Evolutionary conservation across 1,140 invertebrate genomes (phyloP), one percentile per base, ranked within the genome.

Genomic region (Drosophila burlai): DNA sequence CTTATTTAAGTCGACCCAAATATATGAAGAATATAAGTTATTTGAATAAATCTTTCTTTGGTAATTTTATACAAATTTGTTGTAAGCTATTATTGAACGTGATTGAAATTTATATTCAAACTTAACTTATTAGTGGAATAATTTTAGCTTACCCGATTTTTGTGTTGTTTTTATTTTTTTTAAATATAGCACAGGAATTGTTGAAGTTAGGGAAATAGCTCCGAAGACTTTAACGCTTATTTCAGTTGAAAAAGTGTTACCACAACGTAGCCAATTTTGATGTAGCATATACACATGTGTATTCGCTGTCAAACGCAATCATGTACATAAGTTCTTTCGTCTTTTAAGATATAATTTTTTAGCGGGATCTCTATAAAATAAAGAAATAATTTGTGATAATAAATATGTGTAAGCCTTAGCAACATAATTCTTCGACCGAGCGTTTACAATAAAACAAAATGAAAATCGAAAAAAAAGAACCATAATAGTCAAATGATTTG

Each of bases 61-160:
- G 8, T 34, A 10, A 34, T 34, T 16, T 46, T 2, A 29, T 6
- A 10, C 2, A 11, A n/a, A 31, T 29, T 29, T 6, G 4, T 31
- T 11, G 26, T 3, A 29, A 29, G 4, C 1, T 31, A n/a, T 38
- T 24, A 24, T 38, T 21, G 4, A 21, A 52, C 11, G 11, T 1
- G 0, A 7, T 5, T 3, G 11, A 7, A 34, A 13, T 13, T n/a
- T 34, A 8, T 34, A 8, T 52, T 21, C 7, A 8, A 13, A 11
- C 13, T 1, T 7, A 24, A 29, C 2, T 18, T 34, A 52, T n/a
- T 29, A 8, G 1, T 6, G 8, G 1, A 38, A n/a, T 16, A 16
- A 8, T 21, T 62, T 6, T 16, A 16, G 54, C 72, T 75, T 21
- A 75, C 72, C 69, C 42, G 59, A 75, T 64, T 47, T 74, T 63